These are phyloP conservation scores for Anas flavirostris DNA, from an alignment of 2,797 vertebrate species.

Conservation along the genomic window DNA sequence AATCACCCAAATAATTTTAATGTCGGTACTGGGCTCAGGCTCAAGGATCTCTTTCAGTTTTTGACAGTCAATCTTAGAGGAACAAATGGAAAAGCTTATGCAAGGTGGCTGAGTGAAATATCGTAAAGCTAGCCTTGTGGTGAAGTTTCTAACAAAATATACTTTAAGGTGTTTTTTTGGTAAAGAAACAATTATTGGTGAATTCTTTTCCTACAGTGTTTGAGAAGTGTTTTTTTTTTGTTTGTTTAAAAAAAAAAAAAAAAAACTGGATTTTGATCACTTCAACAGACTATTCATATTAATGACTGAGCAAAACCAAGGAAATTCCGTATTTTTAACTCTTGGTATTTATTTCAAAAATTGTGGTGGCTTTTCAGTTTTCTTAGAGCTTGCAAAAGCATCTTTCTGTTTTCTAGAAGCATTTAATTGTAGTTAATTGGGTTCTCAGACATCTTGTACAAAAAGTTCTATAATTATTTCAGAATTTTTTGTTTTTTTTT, in stretches of 20 bases:
- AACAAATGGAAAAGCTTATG: constrained; percentile 3
- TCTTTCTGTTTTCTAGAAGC: background rate
- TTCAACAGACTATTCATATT: background rate
- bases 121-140: background rate
- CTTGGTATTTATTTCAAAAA: background rate
- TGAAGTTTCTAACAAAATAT: background rate
- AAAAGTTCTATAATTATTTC: background rate
- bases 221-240: background rate
- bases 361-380: background rate
- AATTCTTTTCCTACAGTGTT: background rate
- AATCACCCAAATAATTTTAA: background rate
- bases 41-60: background rate
- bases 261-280: background rate
- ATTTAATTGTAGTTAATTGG: background rate
- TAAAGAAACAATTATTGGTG: background rate
- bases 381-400: background rate
- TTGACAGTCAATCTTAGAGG: background rate
- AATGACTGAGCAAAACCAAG: background rate
- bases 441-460: background rate
- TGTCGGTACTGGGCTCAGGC: background rate
- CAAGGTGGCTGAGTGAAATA: background rate
- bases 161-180: background rate
- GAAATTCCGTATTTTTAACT: accelerated
- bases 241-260: no score
- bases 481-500: no score